These are phyloP conservation scores for Agrochola lota DNA, from an alignment of 2,888 invertebrate species.

Conservation along the genomic window DNA sequence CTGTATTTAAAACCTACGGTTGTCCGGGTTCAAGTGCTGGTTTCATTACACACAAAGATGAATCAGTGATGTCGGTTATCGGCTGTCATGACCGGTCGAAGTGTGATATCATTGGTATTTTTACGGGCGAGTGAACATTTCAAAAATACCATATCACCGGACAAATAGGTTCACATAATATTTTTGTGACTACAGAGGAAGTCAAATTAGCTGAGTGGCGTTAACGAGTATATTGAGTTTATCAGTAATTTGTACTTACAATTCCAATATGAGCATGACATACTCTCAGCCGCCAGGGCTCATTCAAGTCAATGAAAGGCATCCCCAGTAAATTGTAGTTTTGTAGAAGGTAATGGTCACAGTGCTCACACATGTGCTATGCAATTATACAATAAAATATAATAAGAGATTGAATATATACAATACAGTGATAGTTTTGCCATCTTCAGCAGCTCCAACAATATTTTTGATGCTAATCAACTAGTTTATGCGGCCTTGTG, in stretches of 20 bases:
- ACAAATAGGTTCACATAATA: constrained; percentile 41
- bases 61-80: constrained; percentile 49
- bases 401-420: too few relatives aligned
- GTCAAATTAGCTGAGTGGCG: constrained; percentile 23
- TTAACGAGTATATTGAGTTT: constrained; percentile 3
- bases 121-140: constrained; percentile 41
- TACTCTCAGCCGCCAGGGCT: too few relatives aligned
- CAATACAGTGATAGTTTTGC: too few relatives aligned
- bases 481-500: too few relatives aligned
- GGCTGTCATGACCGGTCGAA: constrained; percentile 43
- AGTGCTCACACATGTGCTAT: too few relatives aligned
- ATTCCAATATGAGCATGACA: too few relatives aligned
- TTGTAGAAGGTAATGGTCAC: too few relatives aligned
- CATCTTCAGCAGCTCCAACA: too few relatives aligned
- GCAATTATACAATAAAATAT: too few relatives aligned
- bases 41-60: constrained; percentile 42
- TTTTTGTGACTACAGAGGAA: constrained; percentile 16
- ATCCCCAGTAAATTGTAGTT: too few relatives aligned
- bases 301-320: too few relatives aligned
- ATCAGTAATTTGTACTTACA: constrained; percentile 12
- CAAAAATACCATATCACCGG: constrained; percentile 21
- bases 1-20: constrained; percentile 6
- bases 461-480: too few relatives aligned
- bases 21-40: constrained; percentile 21
- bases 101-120: constrained; percentile 56